phyloP scores from a whole-genome alignment of 2,113 vertebrate species.

The Electrona antarctica region DNA sequence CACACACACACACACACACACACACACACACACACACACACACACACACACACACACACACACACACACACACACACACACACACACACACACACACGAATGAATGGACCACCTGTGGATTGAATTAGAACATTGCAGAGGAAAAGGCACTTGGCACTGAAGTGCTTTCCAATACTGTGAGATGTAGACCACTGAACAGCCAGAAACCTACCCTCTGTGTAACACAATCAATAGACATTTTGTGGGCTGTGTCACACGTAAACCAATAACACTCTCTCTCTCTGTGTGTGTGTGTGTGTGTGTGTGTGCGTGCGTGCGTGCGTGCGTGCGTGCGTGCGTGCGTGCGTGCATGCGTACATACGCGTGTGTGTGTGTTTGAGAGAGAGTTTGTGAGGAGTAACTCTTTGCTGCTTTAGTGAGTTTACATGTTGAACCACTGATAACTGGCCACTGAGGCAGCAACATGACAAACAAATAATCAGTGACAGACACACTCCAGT shows the following conservation, averaged over 20 bases:
- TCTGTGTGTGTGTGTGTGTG: not conserved
- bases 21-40: not conserved
- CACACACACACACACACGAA: conserved; percentile 3
- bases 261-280: not conserved
- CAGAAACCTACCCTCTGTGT: not conserved
- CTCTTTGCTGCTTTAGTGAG: too few relatives aligned
- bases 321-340: conserved; percentile 4
- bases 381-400: not conserved
- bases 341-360: not conserved
- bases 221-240: not conserved
- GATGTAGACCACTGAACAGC: conserved; percentile 37
- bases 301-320: not conserved
- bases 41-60: not conserved
- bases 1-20: not conserved
- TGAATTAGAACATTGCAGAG: conserved; percentile 32
- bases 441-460: too few relatives aligned
- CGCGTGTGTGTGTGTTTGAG: not conserved
- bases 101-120: conserved; percentile 40
- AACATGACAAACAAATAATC: too few relatives aligned
- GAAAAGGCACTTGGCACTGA: conserved; percentile 39
- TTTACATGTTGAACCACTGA: too few relatives aligned
- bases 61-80: not conserved
- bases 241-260: not conserved
- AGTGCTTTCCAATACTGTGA: conserved; percentile 6
- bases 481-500: too few relatives aligned